Evolutionary conservation across 2,797 vertebrate species (phyloP).

Genomic region (Poeciliopsis presidionis): DNA sequence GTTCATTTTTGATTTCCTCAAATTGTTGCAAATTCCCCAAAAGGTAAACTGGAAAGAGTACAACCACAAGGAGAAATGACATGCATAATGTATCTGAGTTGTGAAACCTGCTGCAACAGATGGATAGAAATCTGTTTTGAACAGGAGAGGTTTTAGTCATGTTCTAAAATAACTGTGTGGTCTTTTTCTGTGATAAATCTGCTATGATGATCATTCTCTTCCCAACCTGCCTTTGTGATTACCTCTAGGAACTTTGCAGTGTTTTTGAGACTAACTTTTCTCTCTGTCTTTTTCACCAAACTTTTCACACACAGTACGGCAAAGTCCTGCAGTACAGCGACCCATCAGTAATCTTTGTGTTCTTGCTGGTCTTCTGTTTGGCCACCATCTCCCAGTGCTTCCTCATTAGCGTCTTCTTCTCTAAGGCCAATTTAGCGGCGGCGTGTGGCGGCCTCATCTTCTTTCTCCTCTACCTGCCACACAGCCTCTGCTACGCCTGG

Average conservation of each 20-base stretch:
- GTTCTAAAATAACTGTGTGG: slow-evolving; percentile 13
- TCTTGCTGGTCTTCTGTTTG: slow-evolving; percentile 90
- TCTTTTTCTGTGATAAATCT: slow-evolving; percentile 37
- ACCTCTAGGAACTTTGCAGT: not conserved
- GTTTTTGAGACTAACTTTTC: not conserved
- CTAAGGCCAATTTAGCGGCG: slow-evolving; percentile 94
- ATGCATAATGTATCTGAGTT: no score
- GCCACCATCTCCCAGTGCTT: slow-evolving; percentile 95
- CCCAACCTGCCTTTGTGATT: slow-evolving; percentile 5
- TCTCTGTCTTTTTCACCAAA: not conserved
- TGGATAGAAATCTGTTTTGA: slow-evolving; percentile 11
- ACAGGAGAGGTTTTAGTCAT: not conserved
- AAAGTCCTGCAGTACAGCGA: slow-evolving; percentile 95
- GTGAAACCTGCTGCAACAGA: not conserved
- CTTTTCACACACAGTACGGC: slow-evolving; percentile 82
- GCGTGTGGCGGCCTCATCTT: slow-evolving; percentile 97
- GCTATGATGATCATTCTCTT: slow-evolving; percentile 44
- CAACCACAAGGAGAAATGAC: not conserved
- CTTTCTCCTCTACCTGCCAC: slow-evolving; percentile 94
- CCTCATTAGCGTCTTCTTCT: slow-evolving; percentile 97
- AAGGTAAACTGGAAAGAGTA: not conserved
- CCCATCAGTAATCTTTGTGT: slow-evolving; percentile 93
- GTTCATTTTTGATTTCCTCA: slow-evolving; percentile 7
- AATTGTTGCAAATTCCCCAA: not conserved
- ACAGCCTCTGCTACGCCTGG: slow-evolving; percentile 93